Evolutionary conservation across 1,140 invertebrate species (phyloP).

Genomic region (Diachasmimorpha longicaudata): DNA sequence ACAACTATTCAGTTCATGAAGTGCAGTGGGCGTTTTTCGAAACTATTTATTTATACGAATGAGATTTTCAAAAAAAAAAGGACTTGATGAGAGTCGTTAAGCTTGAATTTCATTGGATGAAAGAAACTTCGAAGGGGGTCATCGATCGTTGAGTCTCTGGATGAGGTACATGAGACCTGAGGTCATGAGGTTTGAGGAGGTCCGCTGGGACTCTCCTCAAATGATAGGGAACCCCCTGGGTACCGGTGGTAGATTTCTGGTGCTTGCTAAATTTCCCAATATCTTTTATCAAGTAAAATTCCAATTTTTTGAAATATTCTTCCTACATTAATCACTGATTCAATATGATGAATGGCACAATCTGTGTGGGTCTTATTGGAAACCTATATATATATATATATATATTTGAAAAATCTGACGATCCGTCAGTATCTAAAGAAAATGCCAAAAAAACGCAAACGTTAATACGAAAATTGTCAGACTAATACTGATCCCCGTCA

Average conservation of each 20-base stretch:
- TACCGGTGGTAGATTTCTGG: constrained; percentile 36
- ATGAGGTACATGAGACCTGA: not conserved
- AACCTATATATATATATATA: not conserved
- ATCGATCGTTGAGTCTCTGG: constrained; percentile 46
- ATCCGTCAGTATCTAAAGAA: too few species aligned
- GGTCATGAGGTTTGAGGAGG: too few species aligned
- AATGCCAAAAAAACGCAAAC: too few species aligned
- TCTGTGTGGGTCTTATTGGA: not conserved
- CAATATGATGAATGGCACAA: not conserved
- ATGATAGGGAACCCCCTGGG: constrained; percentile 38
- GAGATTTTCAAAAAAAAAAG: not conserved
- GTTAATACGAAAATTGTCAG: not conserved
- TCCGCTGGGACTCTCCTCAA: constrained; percentile 20
- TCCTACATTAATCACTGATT: not conserved
- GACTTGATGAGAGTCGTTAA: not conserved
- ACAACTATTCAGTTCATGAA: not conserved
- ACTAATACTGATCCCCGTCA: not conserved
- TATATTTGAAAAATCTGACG: not conserved
- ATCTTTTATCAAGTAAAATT: not conserved
- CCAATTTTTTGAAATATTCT: not conserved
- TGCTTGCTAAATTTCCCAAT: not conserved
- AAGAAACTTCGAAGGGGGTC: constrained; percentile 1
- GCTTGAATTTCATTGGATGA: not conserved
- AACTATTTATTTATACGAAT: not conserved
- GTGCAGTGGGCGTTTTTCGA: not conserved